phyloP scores from a whole-genome alignment of 2,888 invertebrate species.

The Drosophila infuscata region DNA sequence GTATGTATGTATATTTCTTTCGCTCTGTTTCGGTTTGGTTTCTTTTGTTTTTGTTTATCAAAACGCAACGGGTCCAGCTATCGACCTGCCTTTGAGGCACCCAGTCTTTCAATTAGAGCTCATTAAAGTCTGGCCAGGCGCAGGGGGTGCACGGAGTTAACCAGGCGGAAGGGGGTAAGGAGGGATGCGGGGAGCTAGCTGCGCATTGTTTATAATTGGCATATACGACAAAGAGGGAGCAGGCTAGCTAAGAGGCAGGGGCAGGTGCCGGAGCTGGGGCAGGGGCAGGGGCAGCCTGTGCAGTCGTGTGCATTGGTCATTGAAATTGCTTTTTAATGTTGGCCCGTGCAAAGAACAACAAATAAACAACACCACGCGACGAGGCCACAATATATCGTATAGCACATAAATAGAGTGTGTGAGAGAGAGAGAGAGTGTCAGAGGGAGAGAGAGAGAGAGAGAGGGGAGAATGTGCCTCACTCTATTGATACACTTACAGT shows the following conservation, averaged over 20 bases:
- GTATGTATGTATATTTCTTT: background rate
- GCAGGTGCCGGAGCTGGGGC: no score
- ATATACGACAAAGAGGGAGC: slow-evolving; percentile 15
- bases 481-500: background rate
- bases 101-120: slow-evolving; percentile 68
- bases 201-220: slow-evolving; percentile 71
- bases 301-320: slow-evolving; percentile 73
- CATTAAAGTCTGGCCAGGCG: slow-evolving; percentile 55
- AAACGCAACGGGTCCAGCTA: slow-evolving; percentile 52
- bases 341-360: slow-evolving; percentile 45
- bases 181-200: background rate
- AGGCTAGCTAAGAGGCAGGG: background rate
- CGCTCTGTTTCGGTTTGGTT: background rate
- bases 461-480: background rate
- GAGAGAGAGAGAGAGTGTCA: background rate
- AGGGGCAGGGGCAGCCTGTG: slow-evolving; percentile 38
- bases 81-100: slow-evolving; percentile 46
- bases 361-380: slow-evolving; percentile 47
- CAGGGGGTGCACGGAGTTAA: background rate
- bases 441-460: background rate
- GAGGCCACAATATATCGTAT: slow-evolving; percentile 5
- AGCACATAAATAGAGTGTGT: background rate
- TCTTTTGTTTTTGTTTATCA: slow-evolving; percentile 51
- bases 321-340: slow-evolving; percentile 73
- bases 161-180: background rate